Evolutionary conservation across 2,797 vertebrate species (phyloP).

Genomic region (Hyperoplus immaculatus): DNA sequence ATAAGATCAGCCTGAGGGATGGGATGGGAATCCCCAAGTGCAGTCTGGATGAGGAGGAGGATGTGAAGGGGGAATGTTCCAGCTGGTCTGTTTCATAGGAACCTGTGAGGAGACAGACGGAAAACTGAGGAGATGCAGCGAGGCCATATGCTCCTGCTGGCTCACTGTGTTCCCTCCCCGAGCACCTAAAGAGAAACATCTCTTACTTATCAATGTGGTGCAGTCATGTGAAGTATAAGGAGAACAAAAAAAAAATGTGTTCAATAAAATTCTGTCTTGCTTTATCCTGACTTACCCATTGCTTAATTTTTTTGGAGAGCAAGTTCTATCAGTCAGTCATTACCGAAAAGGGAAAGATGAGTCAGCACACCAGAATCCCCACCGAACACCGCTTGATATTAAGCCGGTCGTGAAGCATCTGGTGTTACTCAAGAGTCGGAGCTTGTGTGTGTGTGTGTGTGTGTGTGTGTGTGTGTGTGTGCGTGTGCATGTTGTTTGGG

Average conservation of each 20-base stretch:
- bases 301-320: constrained; percentile 13
- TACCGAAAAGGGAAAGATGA: constrained; percentile 11
- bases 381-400: constrained; percentile 38
- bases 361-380: not conserved
- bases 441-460: constrained; percentile 5
- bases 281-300: constrained; percentile 5
- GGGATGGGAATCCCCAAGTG: constrained; percentile 32
- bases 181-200: constrained; percentile 30
- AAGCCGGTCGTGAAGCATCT: constrained; percentile 53
- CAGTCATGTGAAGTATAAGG: not conserved
- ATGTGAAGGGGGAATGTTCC: constrained; percentile 46
- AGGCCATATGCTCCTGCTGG: constrained; percentile 38
- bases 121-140: constrained; percentile 44
- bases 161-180: constrained; percentile 7
- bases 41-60: not conserved
- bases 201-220: not conserved
- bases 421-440: constrained; percentile 60
- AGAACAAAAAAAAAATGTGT: not conserved
- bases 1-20: constrained; percentile 40
- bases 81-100: constrained; percentile 61
- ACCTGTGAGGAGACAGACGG: constrained; percentile 32
- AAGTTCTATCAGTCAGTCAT: constrained; percentile 16
- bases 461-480: constrained; percentile 25
- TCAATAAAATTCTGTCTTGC: not conserved
- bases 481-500: constrained; percentile 19